These are phyloP conservation scores for Miniopterus natalensis DNA, from an alignment of 2,113 vertebrate species.

Conservation along the genomic window DNA sequence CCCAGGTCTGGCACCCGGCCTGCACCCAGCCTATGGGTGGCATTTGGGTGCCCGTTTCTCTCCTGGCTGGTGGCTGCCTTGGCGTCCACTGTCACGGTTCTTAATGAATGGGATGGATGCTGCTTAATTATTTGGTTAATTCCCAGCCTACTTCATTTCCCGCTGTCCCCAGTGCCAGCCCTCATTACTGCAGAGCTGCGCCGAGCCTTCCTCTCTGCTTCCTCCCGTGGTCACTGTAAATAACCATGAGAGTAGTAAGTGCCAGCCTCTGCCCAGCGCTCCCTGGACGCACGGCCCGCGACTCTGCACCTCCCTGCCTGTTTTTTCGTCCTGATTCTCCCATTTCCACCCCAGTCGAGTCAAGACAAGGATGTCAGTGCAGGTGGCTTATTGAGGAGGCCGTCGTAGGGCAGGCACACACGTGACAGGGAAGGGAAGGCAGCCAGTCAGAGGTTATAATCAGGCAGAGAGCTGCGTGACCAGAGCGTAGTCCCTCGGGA, in stretches of 20 bases:
- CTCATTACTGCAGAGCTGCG: fast-evolving
- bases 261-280: neutral
- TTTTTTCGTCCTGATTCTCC: neutral
- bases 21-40: neutral
- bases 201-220: neutral
- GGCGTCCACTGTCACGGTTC: neutral
- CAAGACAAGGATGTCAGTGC: neutral
- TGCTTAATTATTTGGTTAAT: neutral
- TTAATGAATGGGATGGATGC: neutral
- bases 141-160: neutral
- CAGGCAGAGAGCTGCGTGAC: fast-evolving
- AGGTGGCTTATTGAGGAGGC: neutral
- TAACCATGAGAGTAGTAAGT: too few relatives aligned
- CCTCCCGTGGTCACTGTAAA: neutral
- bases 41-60: neutral
- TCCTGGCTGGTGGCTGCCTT: neutral
- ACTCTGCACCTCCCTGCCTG: too few relatives aligned
- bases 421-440: neutral
- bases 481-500: too few relatives aligned
- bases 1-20: too few relatives aligned
- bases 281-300: neutral
- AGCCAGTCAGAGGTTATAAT: fast-evolving
- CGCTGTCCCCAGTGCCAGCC: neutral
- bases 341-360: neutral
- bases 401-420: too few relatives aligned